Evolutionary conservation across 2,797 vertebrate genomes (phyloP), one percentile per base, ranked within the genome.

Genomic region (Falco naumanni): DNA sequence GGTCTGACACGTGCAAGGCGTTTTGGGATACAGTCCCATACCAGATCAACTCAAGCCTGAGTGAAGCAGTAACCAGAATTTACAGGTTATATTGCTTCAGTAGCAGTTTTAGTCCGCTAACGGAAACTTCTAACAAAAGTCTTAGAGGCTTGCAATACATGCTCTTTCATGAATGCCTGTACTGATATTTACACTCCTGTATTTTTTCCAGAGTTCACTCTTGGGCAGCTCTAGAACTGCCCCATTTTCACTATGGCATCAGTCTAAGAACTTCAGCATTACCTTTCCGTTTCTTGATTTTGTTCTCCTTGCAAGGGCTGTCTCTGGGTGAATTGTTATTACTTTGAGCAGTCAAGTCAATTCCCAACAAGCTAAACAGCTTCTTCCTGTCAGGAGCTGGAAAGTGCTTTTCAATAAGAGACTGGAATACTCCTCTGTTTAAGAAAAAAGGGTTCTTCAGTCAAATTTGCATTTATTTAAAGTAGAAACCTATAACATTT

Each of bases 371-470:
- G 96, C 99, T 99, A 66, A 99, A 99, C 85, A 99, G 98, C 96
- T 99, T 99, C 97, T 99, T 99, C 95, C 99, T 98, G 98, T 99
- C 99, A 21, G 99, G 99, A 95, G 99, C 99, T 95, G 99, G 99
- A 95, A 99, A 99, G 97, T 99, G 99, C 97, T 99, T 99, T 97
- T 99, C 99, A 86, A 99, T 98, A 79, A 99, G 98, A 45, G 99
- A 99, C 98, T 99, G 99, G 94, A 99, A 98, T 47, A 99, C 99
- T 84, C 99, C 99, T 97, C 99, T 99, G 96, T 89, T 94, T 6
- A 72, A 86, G 77, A 60, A 94, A 95, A 89, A 92, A 88, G 11
- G 34, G 14, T 43, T 84, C 60, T 26, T 96, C 65, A 81, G 68
- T 65, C 11, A 2, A 80, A 94, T 90, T 26, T 91, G 66, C 63